A percentile compares a stretch with the other conserved stretches of the same genome.
Conservation (phyloP, 2,113 vertebrate species). For the Fukomys damarensis region DNA sequence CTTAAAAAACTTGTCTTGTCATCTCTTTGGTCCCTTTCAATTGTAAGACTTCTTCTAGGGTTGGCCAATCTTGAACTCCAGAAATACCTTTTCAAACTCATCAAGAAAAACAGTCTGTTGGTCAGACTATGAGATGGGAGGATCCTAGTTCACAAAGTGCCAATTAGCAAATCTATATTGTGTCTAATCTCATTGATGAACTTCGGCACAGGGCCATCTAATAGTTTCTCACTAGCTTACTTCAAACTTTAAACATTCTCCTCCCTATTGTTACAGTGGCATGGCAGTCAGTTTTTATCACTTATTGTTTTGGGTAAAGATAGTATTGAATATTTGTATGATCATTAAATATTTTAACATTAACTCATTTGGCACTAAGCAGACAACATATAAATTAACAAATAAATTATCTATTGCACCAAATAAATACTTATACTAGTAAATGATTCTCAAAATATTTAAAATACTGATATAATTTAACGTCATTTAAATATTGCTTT, state of each 20-base stretch:
- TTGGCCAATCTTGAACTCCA: neutral
- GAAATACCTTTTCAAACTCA: neutral
- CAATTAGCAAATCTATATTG: neutral
- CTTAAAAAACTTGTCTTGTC: neutral
- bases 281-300: neutral
- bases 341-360: neutral
- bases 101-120: neutral
- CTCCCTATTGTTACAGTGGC: neutral
- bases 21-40: neutral
- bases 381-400: neutral
- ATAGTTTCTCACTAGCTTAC: neutral
- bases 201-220: neutral
- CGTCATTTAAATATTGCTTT: neutral
- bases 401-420: neutral
- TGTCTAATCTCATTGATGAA: neutral
- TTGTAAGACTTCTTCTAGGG: neutral
- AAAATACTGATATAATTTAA: neutral
- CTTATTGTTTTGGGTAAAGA: neutral
- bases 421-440: neutral
- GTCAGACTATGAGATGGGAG: neutral
- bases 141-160: neutral
- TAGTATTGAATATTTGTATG: neutral
- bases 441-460: neutral
- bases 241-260: neutral
- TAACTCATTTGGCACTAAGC: neutral